Evolutionary conservation across 2,113 vertebrate species (phyloP).

Genomic region (Thomomys bottae): DNA sequence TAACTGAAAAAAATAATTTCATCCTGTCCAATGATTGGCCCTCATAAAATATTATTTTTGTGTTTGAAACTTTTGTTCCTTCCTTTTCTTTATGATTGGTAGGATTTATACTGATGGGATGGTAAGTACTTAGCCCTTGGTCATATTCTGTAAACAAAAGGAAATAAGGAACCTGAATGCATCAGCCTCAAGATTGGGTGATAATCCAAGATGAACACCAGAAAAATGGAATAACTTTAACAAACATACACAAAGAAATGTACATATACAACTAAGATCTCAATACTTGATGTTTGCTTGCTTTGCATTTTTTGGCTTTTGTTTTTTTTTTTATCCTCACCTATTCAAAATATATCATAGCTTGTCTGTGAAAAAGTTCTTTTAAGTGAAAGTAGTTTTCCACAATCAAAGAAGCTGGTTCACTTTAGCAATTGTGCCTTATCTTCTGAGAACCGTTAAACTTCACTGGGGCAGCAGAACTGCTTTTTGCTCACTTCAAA

Average conservation of each 20-base stretch:
- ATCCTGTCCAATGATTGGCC: background rate
- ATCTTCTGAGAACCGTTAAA: background rate
- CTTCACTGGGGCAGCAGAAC: background rate
- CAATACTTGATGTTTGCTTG: background rate
- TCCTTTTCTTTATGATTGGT: background rate
- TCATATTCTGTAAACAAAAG: background rate
- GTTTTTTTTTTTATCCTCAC: too few relatives aligned
- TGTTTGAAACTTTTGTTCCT: background rate
- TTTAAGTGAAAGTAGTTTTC: background rate
- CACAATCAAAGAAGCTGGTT: background rate
- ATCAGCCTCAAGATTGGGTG: background rate
- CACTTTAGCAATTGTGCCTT: background rate
- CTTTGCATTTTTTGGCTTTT: conserved; percentile 28
- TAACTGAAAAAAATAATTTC: background rate
- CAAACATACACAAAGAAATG: background rate
- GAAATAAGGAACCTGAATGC: background rate
- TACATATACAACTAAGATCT: background rate
- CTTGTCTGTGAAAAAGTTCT: background rate
- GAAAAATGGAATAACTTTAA: background rate
- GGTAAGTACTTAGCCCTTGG: background rate
- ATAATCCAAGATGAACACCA: background rate
- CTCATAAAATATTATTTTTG: background rate
- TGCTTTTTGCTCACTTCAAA: background rate
- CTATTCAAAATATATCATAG: too few relatives aligned
- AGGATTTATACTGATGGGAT: background rate